Base-by-base conservation (phyloP, 2,797 vertebrate species). In the Danio albolineatus region DNA sequence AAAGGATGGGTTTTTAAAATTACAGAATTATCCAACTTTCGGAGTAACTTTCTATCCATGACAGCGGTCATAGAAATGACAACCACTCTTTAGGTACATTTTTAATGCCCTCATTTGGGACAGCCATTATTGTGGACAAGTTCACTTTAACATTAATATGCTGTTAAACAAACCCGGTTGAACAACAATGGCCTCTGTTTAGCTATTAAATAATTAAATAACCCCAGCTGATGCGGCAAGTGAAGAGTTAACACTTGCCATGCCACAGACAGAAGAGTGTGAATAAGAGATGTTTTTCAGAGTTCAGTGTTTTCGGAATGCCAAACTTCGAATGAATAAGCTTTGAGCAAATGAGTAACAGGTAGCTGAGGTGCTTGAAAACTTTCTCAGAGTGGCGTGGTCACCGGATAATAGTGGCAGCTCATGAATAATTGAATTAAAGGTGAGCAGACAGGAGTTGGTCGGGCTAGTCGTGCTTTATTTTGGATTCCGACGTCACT, bases 361-460 rank as follows among this genome's bases (percentile, higher is more conserved):
- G 64, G 49, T 46, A 10, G 48, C 12, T 36, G 28, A 54, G 43
- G 56, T 43, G 44, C 39, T n/a, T 44, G 38, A 21, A 64, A 65
- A 28, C 39, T 54, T 12, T 14, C 28, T 49, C 16, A 75, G 14
- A 66, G 19, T 46, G 49, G 49, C 14, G 51, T 46, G 19, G 61
- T 66, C 16, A 14, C 61, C 44, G 16, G 62, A 67, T 46, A 77
- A 57, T 39, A 59, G 10, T 10, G 43, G 10, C 44, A 48, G 14
- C 44, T 78, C 38, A 70, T 78, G 13, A 78, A 78, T 70, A 49
- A 51, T 41, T 60, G 4, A 60, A 28, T 16, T 61, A 28, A 78
- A 60, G 44, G 44, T 70, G 44, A 60, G 56, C 65, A 70, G 65
- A 39, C 49, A 43, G 56, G 28, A 67, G 53, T 77, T 48, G 64